phyloP scores from a whole-genome alignment of 2,888 invertebrate species.

The Caenorhabditis sp. region DNA sequence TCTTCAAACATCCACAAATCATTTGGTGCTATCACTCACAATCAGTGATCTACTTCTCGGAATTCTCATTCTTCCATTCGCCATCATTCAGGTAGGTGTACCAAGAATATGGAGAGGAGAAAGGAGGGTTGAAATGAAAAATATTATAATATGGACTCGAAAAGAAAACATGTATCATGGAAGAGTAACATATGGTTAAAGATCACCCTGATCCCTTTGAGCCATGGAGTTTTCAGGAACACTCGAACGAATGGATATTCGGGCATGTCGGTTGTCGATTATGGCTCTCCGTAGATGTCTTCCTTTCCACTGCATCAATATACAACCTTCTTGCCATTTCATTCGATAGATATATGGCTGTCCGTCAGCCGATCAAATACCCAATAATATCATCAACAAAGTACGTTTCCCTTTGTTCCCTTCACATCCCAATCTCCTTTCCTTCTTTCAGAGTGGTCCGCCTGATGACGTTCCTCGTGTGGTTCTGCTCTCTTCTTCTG shows the following conservation, averaged over 20 bases:
- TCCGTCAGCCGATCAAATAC: constrained; percentile 95
- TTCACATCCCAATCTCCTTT: not conserved
- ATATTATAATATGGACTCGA: constrained; percentile 6
- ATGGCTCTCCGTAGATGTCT: constrained; percentile 97
- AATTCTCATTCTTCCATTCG: constrained; percentile 94
- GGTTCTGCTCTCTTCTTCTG: constrained; percentile 95
- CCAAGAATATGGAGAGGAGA: too few relatives aligned
- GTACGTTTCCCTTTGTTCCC: constrained; percentile 54
- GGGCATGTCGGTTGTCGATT: constrained; percentile 95
- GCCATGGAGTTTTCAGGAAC: constrained; percentile 82
- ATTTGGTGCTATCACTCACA: constrained; percentile 96
- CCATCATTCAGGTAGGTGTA: constrained; percentile 90
- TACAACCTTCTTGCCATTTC: constrained; percentile 96
- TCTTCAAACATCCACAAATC: constrained; percentile 94
- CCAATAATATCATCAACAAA: constrained; percentile 88
- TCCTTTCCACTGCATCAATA: constrained; percentile 98
- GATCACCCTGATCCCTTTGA: too few relatives aligned
- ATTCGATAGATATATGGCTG: constrained; percentile 92
- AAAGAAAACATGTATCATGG: not conserved
- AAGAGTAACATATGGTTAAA: not conserved
- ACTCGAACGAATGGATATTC: constrained; percentile 93
- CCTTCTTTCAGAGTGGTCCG: constrained; percentile 77
- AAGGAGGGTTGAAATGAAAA: too few relatives aligned
- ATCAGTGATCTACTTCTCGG: constrained; percentile 97
- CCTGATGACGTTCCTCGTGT: constrained; percentile 86